Evolutionary conservation across 2,797 vertebrate genomes (phyloP).

Genomic region (Triplophysa bombifrons): DNA sequence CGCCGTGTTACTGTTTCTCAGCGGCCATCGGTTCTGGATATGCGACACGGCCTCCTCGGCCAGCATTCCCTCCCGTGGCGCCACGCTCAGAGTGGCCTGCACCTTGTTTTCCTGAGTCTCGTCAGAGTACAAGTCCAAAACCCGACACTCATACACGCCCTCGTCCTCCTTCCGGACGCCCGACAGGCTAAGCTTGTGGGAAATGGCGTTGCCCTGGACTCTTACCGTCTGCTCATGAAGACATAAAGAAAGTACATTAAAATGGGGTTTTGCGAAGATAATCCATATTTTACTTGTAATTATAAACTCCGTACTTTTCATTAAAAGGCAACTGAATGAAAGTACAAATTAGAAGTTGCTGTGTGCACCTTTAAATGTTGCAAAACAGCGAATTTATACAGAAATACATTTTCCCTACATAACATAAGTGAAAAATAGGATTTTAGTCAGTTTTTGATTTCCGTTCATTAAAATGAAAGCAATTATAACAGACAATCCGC

Average conservation of each 20-base stretch:
- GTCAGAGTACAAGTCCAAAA: slow-evolving; percentile 88
- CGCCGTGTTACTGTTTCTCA: slow-evolving; percentile 73
- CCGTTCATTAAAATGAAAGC: neutral
- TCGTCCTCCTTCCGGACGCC: slow-evolving; percentile 87
- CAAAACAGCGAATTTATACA: neutral
- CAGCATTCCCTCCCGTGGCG: slow-evolving; percentile 83
- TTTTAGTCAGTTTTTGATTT: neutral
- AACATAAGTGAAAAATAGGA: neutral
- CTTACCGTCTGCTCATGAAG: slow-evolving; percentile 83
- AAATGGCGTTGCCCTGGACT: slow-evolving; percentile 93
- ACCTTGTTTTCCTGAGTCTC: slow-evolving; percentile 88
- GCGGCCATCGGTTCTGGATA: slow-evolving; percentile 86
- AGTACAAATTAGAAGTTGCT: neutral
- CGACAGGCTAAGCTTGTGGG: slow-evolving; percentile 89
- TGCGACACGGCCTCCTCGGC: slow-evolving; percentile 92
- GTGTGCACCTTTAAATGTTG: neutral
- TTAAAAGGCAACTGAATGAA: neutral
- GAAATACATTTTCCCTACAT: neutral
- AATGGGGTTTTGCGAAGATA: neutral
- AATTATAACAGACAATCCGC: neutral
- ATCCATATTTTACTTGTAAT: neutral
- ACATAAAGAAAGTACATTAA: neutral
- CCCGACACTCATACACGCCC: slow-evolving; percentile 91
- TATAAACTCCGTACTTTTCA: neutral
- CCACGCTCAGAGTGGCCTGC: slow-evolving; percentile 83